These are phyloP conservation scores for Cybosia mesomella DNA, from an alignment of 2,888 invertebrate genomes.

Conservation along the genomic window DNA sequence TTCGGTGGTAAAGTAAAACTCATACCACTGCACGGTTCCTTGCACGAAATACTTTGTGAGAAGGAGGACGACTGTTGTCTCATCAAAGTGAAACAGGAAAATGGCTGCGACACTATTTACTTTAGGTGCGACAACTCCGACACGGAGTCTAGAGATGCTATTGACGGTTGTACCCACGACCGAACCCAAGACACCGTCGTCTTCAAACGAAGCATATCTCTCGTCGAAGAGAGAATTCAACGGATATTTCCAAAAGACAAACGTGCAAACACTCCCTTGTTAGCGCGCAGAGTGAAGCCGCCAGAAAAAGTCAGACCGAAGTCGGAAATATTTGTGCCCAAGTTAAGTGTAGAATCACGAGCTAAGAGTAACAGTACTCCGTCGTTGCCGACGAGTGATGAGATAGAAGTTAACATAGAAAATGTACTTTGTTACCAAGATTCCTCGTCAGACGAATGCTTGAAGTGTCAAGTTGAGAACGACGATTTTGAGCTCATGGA, in stretches of 20 bases:
- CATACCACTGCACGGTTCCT: slow-evolving; percentile 78
- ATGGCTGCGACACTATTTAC: slow-evolving; percentile 80
- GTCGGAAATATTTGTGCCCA: slow-evolving; percentile 63
- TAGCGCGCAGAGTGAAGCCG: slow-evolving; percentile 39
- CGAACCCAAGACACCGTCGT: slow-evolving; percentile 72
- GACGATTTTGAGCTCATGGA: slow-evolving; percentile 80
- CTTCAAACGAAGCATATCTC: slow-evolving; percentile 78
- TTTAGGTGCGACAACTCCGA: slow-evolving; percentile 79
- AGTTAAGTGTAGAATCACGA: slow-evolving; percentile 60
- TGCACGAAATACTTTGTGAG: slow-evolving; percentile 83
- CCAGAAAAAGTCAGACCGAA: slow-evolving; percentile 61
- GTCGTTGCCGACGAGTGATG: slow-evolving; percentile 63
- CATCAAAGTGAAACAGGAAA: slow-evolving; percentile 79
- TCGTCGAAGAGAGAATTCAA: slow-evolving; percentile 77
- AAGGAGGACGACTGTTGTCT: slow-evolving; percentile 82
- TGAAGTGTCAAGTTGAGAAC: slow-evolving; percentile 67
- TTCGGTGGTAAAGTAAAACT: slow-evolving; percentile 79
- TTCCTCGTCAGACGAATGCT: slow-evolving; percentile 80
- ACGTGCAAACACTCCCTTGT: slow-evolving; percentile 49
- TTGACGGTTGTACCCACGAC: slow-evolving; percentile 63
- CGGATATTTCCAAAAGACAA: slow-evolving; percentile 74
- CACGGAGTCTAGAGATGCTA: slow-evolving; percentile 73
- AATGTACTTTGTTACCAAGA: slow-evolving; percentile 79
- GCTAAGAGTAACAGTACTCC: slow-evolving; percentile 75
- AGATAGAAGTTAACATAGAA: slow-evolving; percentile 79